Evolutionary conservation across 1,140 invertebrate genomes (phyloP).

Genomic region (Drosophila azteca): DNA sequence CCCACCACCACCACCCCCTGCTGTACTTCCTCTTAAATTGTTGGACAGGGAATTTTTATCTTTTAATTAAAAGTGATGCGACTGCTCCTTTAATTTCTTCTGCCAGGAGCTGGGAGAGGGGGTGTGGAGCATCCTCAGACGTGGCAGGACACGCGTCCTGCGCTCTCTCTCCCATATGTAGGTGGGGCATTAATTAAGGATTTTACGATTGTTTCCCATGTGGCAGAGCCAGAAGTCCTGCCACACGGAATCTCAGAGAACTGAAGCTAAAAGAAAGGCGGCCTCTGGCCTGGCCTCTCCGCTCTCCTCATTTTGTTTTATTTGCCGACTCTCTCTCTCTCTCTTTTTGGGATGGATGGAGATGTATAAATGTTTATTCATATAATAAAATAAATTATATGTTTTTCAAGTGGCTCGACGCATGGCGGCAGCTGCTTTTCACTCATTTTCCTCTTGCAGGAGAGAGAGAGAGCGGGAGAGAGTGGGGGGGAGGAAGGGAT

Average conservation of each 20-base stretch:
- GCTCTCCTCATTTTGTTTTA: slow-evolving; percentile 34
- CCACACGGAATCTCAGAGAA: slow-evolving; percentile 6
- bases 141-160: slow-evolving; percentile 14
- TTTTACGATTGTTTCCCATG: slow-evolving; percentile 53
- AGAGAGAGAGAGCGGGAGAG: slow-evolving; percentile 6
- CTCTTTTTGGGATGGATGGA: too few relatives aligned
- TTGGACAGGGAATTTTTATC: slow-evolving; percentile 72
- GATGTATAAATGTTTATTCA: slow-evolving; percentile 48
- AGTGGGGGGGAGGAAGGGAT: slow-evolving; percentile 5
- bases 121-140: not conserved
- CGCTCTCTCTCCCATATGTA: slow-evolving; percentile 11
- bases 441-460: slow-evolving; percentile 60
- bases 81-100: slow-evolving; percentile 32
- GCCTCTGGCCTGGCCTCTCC: too few relatives aligned
- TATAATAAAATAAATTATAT: slow-evolving; percentile 55
- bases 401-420: slow-evolving; percentile 47
- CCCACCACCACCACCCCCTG: too few relatives aligned
- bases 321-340: slow-evolving; percentile 25
- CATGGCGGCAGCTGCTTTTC: slow-evolving; percentile 59
- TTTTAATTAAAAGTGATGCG: slow-evolving; percentile 78
- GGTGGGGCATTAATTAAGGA: slow-evolving; percentile 67
- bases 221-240: not conserved
- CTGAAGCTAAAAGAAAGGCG: not conserved
- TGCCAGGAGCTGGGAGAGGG: not conserved
- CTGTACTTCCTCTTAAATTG: slow-evolving; percentile 18